These are phyloP conservation scores for Parapsyche elsis DNA, from an alignment of 1,140 invertebrate species.

Conservation along the genomic window DNA sequence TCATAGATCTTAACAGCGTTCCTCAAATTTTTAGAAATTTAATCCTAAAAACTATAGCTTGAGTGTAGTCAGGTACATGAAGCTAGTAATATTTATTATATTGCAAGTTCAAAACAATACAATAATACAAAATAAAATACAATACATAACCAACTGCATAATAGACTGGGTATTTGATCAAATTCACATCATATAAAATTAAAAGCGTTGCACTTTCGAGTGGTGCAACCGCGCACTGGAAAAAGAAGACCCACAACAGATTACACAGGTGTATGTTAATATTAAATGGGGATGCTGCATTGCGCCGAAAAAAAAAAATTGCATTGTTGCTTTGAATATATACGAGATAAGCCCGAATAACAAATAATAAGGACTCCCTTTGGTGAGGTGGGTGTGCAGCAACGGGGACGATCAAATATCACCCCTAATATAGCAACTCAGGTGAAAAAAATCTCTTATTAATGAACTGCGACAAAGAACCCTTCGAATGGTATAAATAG, in stretches of 20 bases:
- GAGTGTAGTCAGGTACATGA: no score
- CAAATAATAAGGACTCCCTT: constrained; percentile 46
- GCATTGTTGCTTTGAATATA: constrained; percentile 49
- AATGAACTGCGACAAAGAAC: constrained; percentile 52
- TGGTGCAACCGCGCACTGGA: background rate
- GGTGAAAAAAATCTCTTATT: constrained; percentile 56
- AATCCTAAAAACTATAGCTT: no score
- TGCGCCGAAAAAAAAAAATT: constrained; percentile 33
- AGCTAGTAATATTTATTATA: no score
- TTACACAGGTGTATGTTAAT: constrained; percentile 20
- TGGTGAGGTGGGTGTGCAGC: constrained; percentile 13
- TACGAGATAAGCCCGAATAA: constrained; percentile 53
- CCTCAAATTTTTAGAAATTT: no score
- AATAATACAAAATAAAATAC: background rate
- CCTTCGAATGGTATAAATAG: constrained; percentile 2
- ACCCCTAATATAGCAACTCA: constrained; percentile 53
- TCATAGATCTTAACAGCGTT: no score
- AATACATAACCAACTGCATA: constrained; percentile 17
- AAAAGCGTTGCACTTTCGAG: no score
- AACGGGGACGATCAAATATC: constrained; percentile 51
- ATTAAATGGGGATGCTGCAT: constrained; percentile 34
- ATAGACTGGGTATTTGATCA: constrained; percentile 11
- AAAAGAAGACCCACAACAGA: constrained; percentile 20
- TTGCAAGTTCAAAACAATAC: background rate
- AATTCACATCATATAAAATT: background rate